Evolutionary conservation across 1,140 invertebrate species (phyloP).

Genomic region (Cecropterus lyciades): DNA sequence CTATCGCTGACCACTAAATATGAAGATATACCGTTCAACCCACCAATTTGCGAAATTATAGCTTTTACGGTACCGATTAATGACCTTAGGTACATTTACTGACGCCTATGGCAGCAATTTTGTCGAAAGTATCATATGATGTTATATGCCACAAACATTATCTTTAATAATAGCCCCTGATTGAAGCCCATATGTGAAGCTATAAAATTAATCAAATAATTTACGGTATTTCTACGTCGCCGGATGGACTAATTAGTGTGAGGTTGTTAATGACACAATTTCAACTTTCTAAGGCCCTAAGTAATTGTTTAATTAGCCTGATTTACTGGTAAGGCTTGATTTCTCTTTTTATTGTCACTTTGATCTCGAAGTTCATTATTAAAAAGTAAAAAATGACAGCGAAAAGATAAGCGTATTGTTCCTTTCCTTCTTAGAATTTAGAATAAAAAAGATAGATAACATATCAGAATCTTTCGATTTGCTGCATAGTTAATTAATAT

Average conservation of each 20-base stretch:
- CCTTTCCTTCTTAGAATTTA: no score
- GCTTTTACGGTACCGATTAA: constrained; percentile 62
- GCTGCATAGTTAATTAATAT: no score
- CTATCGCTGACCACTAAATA: constrained; percentile 37
- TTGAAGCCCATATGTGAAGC: constrained; percentile 44
- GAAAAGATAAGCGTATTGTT: background rate
- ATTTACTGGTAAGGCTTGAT: constrained; percentile 12
- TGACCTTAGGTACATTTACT: constrained; percentile 61
- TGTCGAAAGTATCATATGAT: constrained; percentile 57
- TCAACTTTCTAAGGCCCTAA: constrained; percentile 35
- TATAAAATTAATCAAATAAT: constrained; percentile 42
- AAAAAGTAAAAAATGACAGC: no score
- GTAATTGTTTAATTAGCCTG: constrained; percentile 32
- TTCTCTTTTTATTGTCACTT: background rate
- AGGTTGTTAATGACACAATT: constrained; percentile 32
- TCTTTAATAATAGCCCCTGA: constrained; percentile 57
- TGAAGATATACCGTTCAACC: constrained; percentile 45
- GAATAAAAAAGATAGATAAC: no score
- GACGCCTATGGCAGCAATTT: constrained; percentile 68
- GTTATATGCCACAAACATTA: constrained; percentile 51
- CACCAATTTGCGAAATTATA: constrained; percentile 70
- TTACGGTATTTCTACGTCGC: constrained; percentile 22
- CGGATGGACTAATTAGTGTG: constrained; percentile 36
- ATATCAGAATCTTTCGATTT: no score
- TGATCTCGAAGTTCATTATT: no score